Percentiles rank a stretch among this genome's conserved stretches.
Evolutionary conservation across 1,140 invertebrate genomes (phyloP).

Genomic region (Drosophila biarmipes): DNA sequence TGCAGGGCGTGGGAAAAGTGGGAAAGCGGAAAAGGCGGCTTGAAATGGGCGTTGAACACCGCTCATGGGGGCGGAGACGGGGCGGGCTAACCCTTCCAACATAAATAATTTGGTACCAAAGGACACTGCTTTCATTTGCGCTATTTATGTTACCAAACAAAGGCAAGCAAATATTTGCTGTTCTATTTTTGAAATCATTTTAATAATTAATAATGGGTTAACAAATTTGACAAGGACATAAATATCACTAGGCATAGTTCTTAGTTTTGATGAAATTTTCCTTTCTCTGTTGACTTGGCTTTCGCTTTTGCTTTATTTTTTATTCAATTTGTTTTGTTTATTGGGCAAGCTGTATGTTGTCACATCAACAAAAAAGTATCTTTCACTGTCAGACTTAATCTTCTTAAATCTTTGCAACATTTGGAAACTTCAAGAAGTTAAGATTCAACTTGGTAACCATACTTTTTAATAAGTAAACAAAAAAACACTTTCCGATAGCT

Average conservation of each 20-base stretch:
- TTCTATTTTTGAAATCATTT: neutral
- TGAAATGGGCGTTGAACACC: neutral
- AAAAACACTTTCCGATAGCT: neutral
- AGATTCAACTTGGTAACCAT: neutral
- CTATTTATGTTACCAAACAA: neutral
- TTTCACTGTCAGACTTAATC: neutral
- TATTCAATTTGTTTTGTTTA: too few species aligned
- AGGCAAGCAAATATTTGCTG: neutral
- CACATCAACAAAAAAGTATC: neutral
- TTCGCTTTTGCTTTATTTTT: too few species aligned
- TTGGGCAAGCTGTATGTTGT: too few species aligned
- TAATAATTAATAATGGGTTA: too few species aligned
- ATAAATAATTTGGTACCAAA: constrained; percentile 13
- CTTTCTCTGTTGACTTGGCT: too few species aligned
- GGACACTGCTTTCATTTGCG: neutral
- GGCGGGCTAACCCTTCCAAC: neutral
- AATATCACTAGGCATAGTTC: too few species aligned
- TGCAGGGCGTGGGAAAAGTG: constrained; percentile 3
- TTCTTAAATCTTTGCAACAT: neutral
- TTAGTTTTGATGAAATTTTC: too few species aligned
- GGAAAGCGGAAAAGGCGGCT: neutral
- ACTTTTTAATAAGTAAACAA: neutral
- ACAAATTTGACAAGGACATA: too few species aligned
- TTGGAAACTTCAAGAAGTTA: neutral
- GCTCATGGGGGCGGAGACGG: neutral